Base-by-base conservation (phyloP, 1,140 invertebrate genomes). In the Brachionus koreanus region DNA sequence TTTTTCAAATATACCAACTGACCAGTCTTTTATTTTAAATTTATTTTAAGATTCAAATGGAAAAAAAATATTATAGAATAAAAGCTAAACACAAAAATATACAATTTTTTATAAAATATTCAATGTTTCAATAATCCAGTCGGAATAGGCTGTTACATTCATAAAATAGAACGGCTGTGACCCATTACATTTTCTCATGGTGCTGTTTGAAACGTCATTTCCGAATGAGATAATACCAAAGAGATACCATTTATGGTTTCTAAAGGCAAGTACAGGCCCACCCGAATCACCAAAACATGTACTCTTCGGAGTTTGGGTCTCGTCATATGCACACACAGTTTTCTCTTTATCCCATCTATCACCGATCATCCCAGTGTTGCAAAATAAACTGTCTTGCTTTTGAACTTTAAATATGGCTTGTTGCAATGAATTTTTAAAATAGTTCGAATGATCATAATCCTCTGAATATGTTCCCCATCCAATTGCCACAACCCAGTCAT, bases 271-370 rank as follows among this genome's bases (percentile, higher is more conserved):
- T 2, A 82, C 57, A 1, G 79, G 79, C 9, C 79, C 79, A 37
- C 79, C 79, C 10, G 79, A 82, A n/a, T 82, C 79, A 13, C 79
- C 79, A 16, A 61, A 82, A 10, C 57, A 82, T 5, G 76, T 79
- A 39, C 49, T 43, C 33, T 79, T 57, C 9, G 49, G 76, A 5
- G 42, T 74, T 13, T 65, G 16, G 13, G 19, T 61, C 23, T 79
- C 61, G 13, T 42, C 46, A 19, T 61, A 79, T 10, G 76, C 76
- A 65, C 76, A 79, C 2, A 61, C 35, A n/a, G 46, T 79, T n/a
- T 19, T 42, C 23, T 57, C 23, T 57, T 65, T 57, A 19, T 79
- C 61, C 76, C 76, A 79, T 29, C 35, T 79, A 37, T 61, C 35
- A 61, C 76, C 76, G 39, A 79, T 79, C 35, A 42, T 19, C 3